A percentile compares a stretch with the other conserved stretches of the same genome.
Conservation (phyloP, 1,140 invertebrate genomes). For the Penaeus chinensis region DNA sequence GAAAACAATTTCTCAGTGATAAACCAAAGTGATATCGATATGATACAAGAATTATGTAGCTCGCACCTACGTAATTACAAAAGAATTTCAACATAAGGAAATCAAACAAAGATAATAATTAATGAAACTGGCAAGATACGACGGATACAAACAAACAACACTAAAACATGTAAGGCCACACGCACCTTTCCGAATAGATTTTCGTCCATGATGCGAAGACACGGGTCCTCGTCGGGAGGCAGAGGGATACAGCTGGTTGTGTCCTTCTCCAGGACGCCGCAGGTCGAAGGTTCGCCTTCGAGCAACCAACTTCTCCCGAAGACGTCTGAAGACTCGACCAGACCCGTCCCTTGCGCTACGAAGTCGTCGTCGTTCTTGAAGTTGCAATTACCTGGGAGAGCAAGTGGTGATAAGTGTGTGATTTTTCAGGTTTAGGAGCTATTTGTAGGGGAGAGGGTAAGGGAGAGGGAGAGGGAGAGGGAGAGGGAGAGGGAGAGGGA, state of each 20-base stretch:
- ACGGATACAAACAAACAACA: background rate
- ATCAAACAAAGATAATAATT: too few species aligned
- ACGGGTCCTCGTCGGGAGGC: conserved; percentile 74
- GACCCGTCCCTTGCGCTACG: conserved; percentile 71
- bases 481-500: too few species aligned
- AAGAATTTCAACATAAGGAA: too few species aligned
- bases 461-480: too few species aligned
- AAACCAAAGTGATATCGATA: too few species aligned
- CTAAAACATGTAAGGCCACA: background rate
- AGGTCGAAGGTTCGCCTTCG: conserved; percentile 67
- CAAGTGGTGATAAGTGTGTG: too few species aligned
- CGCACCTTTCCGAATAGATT: conserved; percentile 75
- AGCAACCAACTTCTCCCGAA: conserved; percentile 76
- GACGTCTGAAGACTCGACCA: conserved; percentile 69
- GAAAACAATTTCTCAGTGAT: too few species aligned
- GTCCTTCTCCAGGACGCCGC: conserved; percentile 53
- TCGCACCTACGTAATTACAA: too few species aligned
- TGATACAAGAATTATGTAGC: too few species aligned
- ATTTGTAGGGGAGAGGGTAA: too few species aligned
- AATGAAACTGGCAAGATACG: background rate
- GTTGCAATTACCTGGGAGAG: conserved; percentile 74
- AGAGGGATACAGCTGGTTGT: conserved; percentile 63
- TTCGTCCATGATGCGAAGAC: conserved; percentile 74
- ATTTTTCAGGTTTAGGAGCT: too few species aligned
- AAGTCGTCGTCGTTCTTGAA: conserved; percentile 76